These are phyloP conservation scores for Serilophus lunatus DNA, from an alignment of 2,113 vertebrate species.

Conservation along the genomic window DNA sequence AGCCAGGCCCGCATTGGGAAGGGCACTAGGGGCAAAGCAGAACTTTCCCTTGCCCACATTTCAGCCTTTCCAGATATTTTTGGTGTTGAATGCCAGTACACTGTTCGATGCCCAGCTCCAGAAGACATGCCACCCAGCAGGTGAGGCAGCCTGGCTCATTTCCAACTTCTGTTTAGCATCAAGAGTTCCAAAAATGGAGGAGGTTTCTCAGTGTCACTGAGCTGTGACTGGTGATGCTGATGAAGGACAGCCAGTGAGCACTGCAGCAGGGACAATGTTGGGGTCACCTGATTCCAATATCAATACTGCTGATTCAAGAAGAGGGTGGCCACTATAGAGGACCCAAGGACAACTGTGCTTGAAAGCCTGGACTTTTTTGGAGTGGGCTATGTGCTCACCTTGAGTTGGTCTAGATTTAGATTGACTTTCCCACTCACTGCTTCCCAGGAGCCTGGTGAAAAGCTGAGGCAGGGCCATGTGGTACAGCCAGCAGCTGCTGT, in stretches of 20 bases:
- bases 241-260: neutral
- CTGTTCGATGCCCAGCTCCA: rapidly evolving
- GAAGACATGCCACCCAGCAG: neutral
- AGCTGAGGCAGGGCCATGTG: neutral
- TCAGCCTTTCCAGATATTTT: neutral
- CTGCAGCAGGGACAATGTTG: neutral
- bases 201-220: neutral
- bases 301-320: neutral
- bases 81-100: neutral
- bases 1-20: neutral
- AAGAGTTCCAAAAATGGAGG: neutral
- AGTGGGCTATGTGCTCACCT: neutral
- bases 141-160: neutral
- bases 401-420: neutral
- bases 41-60: neutral
- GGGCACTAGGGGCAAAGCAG: neutral
- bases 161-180: neutral
- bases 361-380: neutral
- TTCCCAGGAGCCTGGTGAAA: neutral
- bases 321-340: neutral
- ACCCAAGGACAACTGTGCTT: neutral
- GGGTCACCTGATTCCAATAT: neutral
- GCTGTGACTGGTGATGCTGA: neutral
- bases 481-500: neutral
- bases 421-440: neutral